These are phyloP conservation scores for Rhabdornis inornatus DNA, from an alignment of 2,113 vertebrate genomes.

Conservation along the genomic window DNA sequence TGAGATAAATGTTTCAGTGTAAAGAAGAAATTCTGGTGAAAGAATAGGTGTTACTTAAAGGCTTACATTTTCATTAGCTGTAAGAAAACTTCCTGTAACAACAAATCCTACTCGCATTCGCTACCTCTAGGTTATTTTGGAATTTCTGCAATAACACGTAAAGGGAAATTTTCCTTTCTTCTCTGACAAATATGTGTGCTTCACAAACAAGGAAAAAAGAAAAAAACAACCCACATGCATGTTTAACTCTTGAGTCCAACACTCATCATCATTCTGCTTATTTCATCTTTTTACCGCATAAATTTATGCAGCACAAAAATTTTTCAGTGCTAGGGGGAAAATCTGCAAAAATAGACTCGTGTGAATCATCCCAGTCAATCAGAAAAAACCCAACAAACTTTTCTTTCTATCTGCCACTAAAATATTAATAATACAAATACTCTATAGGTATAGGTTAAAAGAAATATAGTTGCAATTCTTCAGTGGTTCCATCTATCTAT, in stretches of 20 bases:
- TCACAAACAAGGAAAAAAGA: not conserved
- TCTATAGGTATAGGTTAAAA: not conserved
- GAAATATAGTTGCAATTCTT: not conserved
- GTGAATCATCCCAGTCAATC: not conserved
- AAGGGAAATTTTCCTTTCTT: not conserved
- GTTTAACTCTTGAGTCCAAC: not conserved
- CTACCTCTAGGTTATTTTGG: not conserved
- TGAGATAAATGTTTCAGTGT: not conserved
- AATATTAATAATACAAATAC: not conserved
- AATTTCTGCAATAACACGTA: not conserved
- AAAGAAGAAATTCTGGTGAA: not conserved
- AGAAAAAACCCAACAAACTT: rapidly evolving
- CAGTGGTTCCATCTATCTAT: not conserved
- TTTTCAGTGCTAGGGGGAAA: not conserved
- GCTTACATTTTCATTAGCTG: not conserved
- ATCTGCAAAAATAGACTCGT: not conserved
- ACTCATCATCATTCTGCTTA: not conserved
- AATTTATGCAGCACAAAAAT: not conserved
- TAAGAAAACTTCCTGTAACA: not conserved
- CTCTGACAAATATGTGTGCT: not conserved
- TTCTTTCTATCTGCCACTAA: not conserved
- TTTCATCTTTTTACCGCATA: not conserved
- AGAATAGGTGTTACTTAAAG: not conserved
- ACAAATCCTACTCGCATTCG: not conserved
- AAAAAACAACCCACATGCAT: rapidly evolving